Evolutionary conservation across 2,113 vertebrate species (phyloP), one percentile per base, ranked within the genome.

Genomic region (Lophura nycthemera): DNA sequence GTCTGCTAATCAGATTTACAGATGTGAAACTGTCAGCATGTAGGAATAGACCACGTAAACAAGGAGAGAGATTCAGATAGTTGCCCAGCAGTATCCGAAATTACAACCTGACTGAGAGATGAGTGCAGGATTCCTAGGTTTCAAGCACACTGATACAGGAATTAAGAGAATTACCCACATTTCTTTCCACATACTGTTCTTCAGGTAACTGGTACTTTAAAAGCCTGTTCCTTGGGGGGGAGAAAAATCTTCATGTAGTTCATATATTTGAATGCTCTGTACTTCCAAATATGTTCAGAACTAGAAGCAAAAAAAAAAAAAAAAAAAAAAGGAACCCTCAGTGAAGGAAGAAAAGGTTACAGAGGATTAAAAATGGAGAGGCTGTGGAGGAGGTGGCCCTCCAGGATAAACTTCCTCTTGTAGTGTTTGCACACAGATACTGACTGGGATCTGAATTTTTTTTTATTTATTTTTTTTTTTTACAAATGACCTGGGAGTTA

Each of bases 1-100:
- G 83, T 89, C 79, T 86, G 47, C 63, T 90, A 89, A 93, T 93
- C 88, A 95, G 95, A 93, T 91, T 95, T 91, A 61, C 74, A 59
- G 92, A 74, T 94, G 72, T 75, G 90, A 79, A 87, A 85, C 65
- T 79, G 70, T 69, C 92, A 90, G 80, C 57, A 45, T 86, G 76
- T 88, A 70, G 47, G 88, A 52, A 91, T 30, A 74, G 79, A 88
- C 93, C 94, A 79, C 16, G 0, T 94, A 95, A 95, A 95, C 90
- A 83, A 84, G 85, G 61, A 61, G 77, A 94, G 73, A 77, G 83
- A 92, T 91, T 94, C 87, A 83, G 43, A 86, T 78, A 92, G 65
- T 66, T 92, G 82, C 70, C 76, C 80, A 61, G 47, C 65, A 73
- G 45, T 95, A 86, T 95, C 83, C 88, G 65, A 94, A 96, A 95